Base-by-base conservation (phyloP, 2,888 invertebrate species). In the Melitaea athalia region DNA sequence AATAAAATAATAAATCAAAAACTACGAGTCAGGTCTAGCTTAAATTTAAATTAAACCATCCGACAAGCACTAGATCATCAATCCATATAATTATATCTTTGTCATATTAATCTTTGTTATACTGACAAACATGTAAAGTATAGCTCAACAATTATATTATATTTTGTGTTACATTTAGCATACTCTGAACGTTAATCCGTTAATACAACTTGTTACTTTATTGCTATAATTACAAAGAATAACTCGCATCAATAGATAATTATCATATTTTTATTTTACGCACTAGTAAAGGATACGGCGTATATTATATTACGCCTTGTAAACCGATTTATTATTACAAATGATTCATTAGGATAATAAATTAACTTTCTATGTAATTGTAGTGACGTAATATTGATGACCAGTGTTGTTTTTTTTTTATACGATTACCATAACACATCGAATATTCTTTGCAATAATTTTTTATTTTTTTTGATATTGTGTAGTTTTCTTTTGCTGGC, bases 221-320 rank as follows among this genome's bases (percentile, higher is more conserved):
- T 43, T 43, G n/a, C 33, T 24, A 38, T 64, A 50, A 59, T 59
- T 59, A 59, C 15, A 8, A 57, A 14, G 15, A 55, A 55, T 15
- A 57, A 14, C 24, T 57, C 57, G 15, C 14, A 42, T 4, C 38
- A n/a, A n/a, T n/a, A n/a, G 14, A 59, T 52, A 65, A 59, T 65
- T 59, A 52, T 52, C 47, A 60, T 60, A 49, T 43, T 59, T 17
- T 59, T 59, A 49, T 42, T 64, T 64, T 60, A 65, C 65, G 65
- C 59, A 65, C 52, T 52, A 65, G 43, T 65, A 65, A 65, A 65
- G 65, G 65, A 49, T 57, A 59, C 14, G 7, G 14, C 24, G 3
- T 38, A 10, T 59, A n/a, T 31, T 38, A 38, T 49, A 50, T 38
- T 49, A 14, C 45, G 31, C 55, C 24, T 63, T 17, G 38, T 43